Evolutionary conservation across 2,888 invertebrate species (phyloP).

Genomic region (Agrenia bidenticulata): DNA sequence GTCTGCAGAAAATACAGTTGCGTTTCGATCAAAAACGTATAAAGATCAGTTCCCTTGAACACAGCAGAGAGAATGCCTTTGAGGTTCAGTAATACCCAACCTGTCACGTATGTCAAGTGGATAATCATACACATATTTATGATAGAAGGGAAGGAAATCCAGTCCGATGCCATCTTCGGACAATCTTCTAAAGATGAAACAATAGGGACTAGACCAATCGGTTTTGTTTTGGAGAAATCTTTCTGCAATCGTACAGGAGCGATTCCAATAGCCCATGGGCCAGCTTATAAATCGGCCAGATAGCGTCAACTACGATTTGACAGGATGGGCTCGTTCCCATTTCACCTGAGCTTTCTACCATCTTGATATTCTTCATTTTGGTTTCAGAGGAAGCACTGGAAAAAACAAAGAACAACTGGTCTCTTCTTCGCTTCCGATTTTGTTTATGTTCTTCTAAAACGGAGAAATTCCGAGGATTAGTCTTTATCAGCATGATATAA

Average conservation of each 20-base stretch:
- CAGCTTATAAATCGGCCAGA: neutral
- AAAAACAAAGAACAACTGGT: too few relatives aligned
- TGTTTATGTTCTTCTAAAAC: too few relatives aligned
- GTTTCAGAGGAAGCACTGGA: too few relatives aligned
- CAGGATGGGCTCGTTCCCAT: too few relatives aligned
- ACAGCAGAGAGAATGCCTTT: neutral
- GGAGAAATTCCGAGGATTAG: too few relatives aligned
- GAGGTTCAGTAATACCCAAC: conserved; percentile 3
- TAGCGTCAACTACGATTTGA: neutral
- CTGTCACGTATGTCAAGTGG: neutral
- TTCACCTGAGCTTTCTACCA: too few relatives aligned
- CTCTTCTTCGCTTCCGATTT: too few relatives aligned
- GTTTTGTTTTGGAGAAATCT: neutral
- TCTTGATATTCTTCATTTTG: too few relatives aligned
- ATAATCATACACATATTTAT: neutral
- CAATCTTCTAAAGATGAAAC: too few relatives aligned
- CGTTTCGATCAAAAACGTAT: neutral
- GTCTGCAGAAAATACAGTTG: neutral
- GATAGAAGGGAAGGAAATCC: neutral
- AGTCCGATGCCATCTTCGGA: neutral
- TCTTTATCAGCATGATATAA: too few relatives aligned
- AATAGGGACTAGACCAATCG: neutral
- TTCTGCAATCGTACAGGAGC: neutral
- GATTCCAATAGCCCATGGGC: neutral
- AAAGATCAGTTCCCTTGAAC: conserved; percentile 11